Conservation (phyloP, 2,888 invertebrate species). For the Habrosyne pyritoides region DNA sequence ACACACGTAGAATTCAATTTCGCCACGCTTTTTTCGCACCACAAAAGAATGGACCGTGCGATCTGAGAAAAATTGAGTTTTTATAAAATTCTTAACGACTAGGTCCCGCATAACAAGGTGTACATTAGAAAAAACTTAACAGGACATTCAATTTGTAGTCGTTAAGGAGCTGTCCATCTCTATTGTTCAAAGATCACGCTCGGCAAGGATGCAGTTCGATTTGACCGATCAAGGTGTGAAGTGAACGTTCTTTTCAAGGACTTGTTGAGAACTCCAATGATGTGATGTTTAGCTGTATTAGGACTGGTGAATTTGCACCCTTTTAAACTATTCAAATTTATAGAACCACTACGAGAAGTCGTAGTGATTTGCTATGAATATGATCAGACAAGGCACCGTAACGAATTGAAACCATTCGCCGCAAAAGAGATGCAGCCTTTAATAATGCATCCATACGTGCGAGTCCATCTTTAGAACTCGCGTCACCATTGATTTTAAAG, state of each 20-base stretch:
- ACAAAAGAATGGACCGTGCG: slow-evolving; percentile 36
- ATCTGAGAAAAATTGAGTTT: slow-evolving; percentile 44
- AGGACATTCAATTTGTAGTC: slow-evolving; percentile 69
- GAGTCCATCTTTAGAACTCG: slow-evolving; percentile 44
- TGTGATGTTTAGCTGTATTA: background rate
- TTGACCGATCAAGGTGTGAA: slow-evolving; percentile 7
- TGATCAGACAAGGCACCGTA: slow-evolving; percentile 13
- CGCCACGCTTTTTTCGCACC: slow-evolving; percentile 62
- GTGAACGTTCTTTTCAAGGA: background rate
- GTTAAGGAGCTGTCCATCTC: slow-evolving; percentile 52
- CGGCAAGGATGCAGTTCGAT: slow-evolving; percentile 22
- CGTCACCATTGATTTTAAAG: slow-evolving; percentile 36
- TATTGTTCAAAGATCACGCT: slow-evolving; percentile 58
- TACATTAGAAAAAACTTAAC: slow-evolving; percentile 45
- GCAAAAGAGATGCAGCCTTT: slow-evolving; percentile 33
- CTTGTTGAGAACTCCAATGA: background rate
- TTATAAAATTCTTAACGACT: slow-evolving; percentile 42
- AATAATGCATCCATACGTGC: slow-evolving; percentile 45
- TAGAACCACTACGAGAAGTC: background rate
- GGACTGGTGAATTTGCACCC: background rate
- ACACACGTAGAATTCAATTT: slow-evolving; percentile 51
- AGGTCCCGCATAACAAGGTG: slow-evolving; percentile 55
- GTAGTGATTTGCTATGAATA: background rate
- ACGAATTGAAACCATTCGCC: slow-evolving; percentile 15
- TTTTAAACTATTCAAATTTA: background rate